phyloP scores from a whole-genome alignment of 2,797 vertebrate species.

The Uromys caudimaculatus region DNA sequence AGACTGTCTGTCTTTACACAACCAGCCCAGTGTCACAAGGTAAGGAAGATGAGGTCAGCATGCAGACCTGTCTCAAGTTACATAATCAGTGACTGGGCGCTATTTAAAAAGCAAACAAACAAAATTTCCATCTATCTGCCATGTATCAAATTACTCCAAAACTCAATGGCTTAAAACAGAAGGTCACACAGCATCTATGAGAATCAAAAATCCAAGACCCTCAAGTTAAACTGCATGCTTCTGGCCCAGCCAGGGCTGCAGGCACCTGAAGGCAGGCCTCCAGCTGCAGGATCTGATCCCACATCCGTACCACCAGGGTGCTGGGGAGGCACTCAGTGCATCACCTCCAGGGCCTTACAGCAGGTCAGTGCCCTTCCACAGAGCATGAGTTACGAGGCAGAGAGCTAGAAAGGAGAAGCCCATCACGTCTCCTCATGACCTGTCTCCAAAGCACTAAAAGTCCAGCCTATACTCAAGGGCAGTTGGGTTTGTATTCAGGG shows the following conservation, averaged over 20 bases:
- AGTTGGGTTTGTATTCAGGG: background rate
- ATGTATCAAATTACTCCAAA: background rate
- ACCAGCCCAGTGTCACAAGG: background rate
- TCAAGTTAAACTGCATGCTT: background rate
- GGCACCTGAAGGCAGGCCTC: background rate
- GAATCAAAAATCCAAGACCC: background rate
- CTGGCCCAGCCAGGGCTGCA: background rate
- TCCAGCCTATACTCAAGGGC: background rate
- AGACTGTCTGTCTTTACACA: background rate
- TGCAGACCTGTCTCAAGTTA: background rate
- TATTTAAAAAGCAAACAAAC: background rate
- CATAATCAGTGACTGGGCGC: background rate
- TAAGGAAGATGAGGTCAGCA: background rate
- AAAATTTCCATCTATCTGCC: background rate
- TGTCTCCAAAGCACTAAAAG: background rate
- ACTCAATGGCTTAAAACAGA: background rate
- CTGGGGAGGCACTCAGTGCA: background rate
- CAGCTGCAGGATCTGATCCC: background rate
- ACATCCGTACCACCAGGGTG: background rate
- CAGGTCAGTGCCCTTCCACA: background rate
- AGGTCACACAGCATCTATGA: background rate
- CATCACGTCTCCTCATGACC: background rate
- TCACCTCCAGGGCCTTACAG: background rate
- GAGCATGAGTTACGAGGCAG: background rate
- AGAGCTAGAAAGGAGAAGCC: background rate